Percentiles rank a stretch among this genome's conserved stretches.
Evolutionary conservation across 2,888 invertebrate genomes (phyloP).

Genomic region (Odontomyia ornata): DNA sequence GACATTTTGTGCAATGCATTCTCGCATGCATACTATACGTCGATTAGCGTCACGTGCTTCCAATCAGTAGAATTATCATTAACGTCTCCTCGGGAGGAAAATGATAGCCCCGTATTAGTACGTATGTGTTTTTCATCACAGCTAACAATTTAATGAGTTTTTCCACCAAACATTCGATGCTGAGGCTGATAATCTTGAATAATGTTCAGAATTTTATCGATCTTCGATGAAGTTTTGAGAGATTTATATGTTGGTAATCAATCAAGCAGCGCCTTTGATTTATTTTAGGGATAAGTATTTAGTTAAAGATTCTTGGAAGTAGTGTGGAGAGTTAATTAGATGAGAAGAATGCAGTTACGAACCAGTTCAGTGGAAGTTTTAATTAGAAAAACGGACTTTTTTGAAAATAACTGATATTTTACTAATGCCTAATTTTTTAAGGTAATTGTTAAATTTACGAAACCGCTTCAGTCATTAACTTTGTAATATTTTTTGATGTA

Average conservation of each 20-base stretch:
- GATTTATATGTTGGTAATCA: no score
- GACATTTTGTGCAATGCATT: no score
- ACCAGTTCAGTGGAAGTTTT: no score
- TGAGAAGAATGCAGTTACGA: no score
- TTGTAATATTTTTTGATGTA: no score
- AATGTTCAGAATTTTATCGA: background rate
- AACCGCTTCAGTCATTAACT: no score
- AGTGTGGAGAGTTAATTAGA: background rate
- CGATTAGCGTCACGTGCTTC: background rate
- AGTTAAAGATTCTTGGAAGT: background rate
- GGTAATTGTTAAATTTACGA: no score
- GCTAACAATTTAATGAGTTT: background rate
- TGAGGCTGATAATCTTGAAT: background rate
- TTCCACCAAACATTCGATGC: background rate
- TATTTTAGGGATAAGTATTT: background rate
- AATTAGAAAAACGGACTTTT: no score
- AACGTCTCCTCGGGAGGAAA: background rate
- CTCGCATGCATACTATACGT: no score
- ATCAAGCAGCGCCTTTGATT: no score
- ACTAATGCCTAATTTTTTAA: no score
- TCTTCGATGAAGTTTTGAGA: background rate
- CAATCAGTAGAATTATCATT: background rate
- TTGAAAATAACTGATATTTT: no score
- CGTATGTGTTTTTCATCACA: constrained; percentile 3
- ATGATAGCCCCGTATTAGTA: background rate